A percentile compares a stretch with the other conserved stretches of the same genome.
These are phyloP conservation scores for Thelaira solivaga DNA, from an alignment of 2,888 invertebrate species.

Conservation along the genomic window DNA sequence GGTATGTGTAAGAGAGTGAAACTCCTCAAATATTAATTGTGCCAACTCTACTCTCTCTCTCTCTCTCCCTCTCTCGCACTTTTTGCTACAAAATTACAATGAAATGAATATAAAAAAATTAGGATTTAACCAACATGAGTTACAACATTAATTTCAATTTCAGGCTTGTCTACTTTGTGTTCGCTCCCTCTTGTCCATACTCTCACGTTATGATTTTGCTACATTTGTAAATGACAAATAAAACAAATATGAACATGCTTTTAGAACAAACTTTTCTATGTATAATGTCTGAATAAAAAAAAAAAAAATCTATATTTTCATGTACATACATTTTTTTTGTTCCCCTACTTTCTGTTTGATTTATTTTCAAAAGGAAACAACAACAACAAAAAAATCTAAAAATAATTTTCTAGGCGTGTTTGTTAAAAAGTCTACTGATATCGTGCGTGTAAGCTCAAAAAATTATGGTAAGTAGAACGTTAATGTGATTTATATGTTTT, in stretches of 20 bases:
- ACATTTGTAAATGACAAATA: conserved; percentile 49
- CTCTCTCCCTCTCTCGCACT: not conserved
- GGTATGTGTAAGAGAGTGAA: no score
- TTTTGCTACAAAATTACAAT: no score
- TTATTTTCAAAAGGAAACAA: no score
- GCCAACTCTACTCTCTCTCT: no score
- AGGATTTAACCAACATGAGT: not conserved
- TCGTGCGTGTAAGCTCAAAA: conserved; percentile 1
- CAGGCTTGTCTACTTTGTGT: not conserved
- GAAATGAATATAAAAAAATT: not conserved
- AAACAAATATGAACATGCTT: conserved; percentile 34
- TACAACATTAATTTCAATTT: conserved; percentile 2
- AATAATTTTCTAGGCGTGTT: conserved; percentile 23
- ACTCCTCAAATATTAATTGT: no score
- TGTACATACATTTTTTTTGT: no score
- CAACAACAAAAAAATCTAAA: no score
- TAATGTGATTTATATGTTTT: not conserved
- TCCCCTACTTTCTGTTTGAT: conserved; percentile 23
- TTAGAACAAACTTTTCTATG: conserved; percentile 22
- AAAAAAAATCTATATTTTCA: not conserved
- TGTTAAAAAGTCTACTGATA: conserved; percentile 2
- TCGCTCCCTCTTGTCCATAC: not conserved
- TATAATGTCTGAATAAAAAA: conserved; percentile 30
- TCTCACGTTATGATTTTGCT: not conserved
- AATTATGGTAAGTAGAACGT: not conserved